Base-by-base conservation (phyloP, 1,140 invertebrate genomes). In the Zaprionus ghesquierei region DNA sequence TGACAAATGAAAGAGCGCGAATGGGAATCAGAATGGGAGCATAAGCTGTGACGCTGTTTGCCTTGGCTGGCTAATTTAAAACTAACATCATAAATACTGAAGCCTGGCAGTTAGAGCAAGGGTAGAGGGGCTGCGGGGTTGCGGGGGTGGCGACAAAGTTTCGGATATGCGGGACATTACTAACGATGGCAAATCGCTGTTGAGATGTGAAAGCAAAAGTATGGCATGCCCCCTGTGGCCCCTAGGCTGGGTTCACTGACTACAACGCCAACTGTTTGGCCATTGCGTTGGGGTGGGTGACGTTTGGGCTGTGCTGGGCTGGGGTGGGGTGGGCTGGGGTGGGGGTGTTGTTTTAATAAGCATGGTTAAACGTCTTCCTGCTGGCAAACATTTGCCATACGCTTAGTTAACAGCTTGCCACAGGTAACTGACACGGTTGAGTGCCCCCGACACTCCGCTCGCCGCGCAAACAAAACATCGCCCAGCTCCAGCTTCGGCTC, bases 11-110 rank as follows among this genome's bases (percentile, higher is more conserved):
- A 44, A 46, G 38, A 22, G 61, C 38, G 65, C 49, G 54, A 70
- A 41, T 62, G 63, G 69, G 49, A 35, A 50, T 46, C 46, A 29
- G 63, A 70, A 70, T 69, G 66, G 66, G 77, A 85, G 69, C 79
- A 69, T 85, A 80, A 87, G 87, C 76, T 75, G 77, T 73, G 66
- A 68, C 79, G 71, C 77, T 80, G 82, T 86, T 86, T 86, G 75
- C 75, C 79, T 87, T 79, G 72, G 71, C 82, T 86, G 72, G 79
- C 82, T 86, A 86, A 86, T 86, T 86, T 86, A 86, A 86, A 86
- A 82, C 82, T 86, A 86, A 86, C 84, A 87, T 87, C 81, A 86
- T 86, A 86, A 86, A 86, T 86, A 86, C 82, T 86, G 79, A 86
- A 77, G 79, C n/a, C n/a, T n/a, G n/a, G n/a, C n/a, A n/a, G n/a